phyloP scores from a whole-genome alignment of 1,140 invertebrate species.

The Bradynema listronoti region DNA sequence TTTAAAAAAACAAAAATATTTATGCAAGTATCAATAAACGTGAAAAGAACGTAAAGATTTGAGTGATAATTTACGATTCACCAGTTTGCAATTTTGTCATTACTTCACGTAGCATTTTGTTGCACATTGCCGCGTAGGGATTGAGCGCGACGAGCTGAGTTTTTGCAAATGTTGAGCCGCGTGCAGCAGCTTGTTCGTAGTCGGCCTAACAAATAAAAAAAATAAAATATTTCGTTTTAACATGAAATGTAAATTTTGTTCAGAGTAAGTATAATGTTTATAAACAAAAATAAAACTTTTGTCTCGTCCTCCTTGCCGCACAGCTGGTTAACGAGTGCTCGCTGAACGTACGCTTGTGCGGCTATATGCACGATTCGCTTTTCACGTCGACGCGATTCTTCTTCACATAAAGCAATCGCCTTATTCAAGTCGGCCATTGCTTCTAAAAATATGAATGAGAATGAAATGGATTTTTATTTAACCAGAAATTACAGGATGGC shows the following conservation, averaged over 20 bases:
- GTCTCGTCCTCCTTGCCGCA: conserved; percentile 66
- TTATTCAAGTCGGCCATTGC: conserved; percentile 70
- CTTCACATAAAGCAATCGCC: conserved; percentile 68
- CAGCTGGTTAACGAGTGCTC: conserved; percentile 68
- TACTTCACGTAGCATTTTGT: conserved; percentile 77
- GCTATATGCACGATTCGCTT: conserved; percentile 66
- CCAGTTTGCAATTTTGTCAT: too few relatives aligned
- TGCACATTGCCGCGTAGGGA: conserved; percentile 74
- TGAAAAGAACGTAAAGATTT: too few relatives aligned
- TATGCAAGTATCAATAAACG: too few relatives aligned
- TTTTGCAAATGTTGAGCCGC: conserved; percentile 75
- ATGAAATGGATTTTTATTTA: not conserved
- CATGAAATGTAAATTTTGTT: conserved; percentile 3
- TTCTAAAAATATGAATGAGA: conserved; percentile 61
- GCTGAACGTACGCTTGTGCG: conserved; percentile 72
- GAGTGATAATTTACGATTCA: too few relatives aligned
- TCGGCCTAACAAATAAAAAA: conserved; percentile 60
- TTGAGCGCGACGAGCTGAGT: conserved; percentile 63
- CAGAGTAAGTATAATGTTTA: conserved; percentile 1
- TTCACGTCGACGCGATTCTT: too few relatives aligned
- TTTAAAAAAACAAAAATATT: too few relatives aligned
- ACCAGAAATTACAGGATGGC: not conserved
- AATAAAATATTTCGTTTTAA: too few relatives aligned
- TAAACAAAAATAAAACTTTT: conserved; percentile 43
- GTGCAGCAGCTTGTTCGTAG: conserved; percentile 68